Conservation (phyloP, 2,888 invertebrate species). For the Sphaeridia pumilis region DNA sequence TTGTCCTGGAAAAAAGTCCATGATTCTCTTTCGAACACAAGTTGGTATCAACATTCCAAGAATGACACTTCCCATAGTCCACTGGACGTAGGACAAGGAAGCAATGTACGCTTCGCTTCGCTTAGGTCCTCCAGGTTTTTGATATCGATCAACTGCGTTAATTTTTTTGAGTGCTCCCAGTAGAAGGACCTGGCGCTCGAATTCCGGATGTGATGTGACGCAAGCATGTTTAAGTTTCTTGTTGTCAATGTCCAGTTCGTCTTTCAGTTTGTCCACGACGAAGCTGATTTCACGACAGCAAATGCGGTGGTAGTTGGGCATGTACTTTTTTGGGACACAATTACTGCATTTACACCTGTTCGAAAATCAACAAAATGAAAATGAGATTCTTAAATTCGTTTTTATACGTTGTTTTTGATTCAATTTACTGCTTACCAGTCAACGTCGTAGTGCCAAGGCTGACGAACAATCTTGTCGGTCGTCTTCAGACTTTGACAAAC, state of each 20-base stretch:
- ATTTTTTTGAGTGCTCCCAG: conserved; percentile 12
- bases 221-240: too few species aligned
- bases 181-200: conserved; percentile 17
- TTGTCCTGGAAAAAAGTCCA: too few species aligned
- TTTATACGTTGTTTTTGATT: too few species aligned
- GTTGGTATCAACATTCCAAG: conserved; percentile 21
- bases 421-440: too few species aligned
- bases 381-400: too few species aligned
- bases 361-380: too few species aligned
- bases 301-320: conserved; percentile 22
- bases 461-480: too few species aligned
- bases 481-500: too few species aligned
- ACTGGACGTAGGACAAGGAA: conserved; percentile 15
- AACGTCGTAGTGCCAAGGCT: too few species aligned
- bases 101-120: conserved; percentile 6
- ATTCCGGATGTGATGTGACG: conserved; percentile 21
- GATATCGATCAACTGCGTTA: conserved; percentile 4
- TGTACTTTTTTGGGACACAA: too few species aligned
- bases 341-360: too few species aligned
- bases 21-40: conserved; percentile 19
- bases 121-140: too few species aligned
- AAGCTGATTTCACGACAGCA: conserved; percentile 22
- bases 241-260: conserved; percentile 14
- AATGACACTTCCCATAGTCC: conserved; percentile 20
- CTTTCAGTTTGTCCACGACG: conserved; percentile 18